These are phyloP conservation scores for Tylochromis polylepis DNA, from an alignment of 2,113 vertebrate genomes.

Conservation along the genomic window DNA sequence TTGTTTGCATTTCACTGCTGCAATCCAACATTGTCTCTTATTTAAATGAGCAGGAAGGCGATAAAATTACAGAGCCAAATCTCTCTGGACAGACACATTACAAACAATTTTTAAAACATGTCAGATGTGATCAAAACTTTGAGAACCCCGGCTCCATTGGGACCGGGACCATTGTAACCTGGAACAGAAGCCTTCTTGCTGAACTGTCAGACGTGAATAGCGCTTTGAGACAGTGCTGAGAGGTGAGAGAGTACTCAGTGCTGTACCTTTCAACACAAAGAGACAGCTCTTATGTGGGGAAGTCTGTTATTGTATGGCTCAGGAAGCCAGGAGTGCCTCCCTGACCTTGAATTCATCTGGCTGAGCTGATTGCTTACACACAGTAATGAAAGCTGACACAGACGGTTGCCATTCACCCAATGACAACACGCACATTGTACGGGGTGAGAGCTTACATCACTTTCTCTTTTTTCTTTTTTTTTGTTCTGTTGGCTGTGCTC, in stretches of 20 bases:
- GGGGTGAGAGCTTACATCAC: background rate
- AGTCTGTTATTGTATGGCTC: constrained; percentile 24
- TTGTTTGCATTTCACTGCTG: background rate
- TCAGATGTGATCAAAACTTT: background rate
- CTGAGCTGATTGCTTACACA: constrained; percentile 18
- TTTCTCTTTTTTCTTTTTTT: background rate
- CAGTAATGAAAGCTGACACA: constrained; percentile 28
- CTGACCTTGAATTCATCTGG: constrained; percentile 38
- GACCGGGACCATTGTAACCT: background rate
- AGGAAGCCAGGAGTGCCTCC: background rate
- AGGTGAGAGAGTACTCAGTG: constrained; percentile 22
- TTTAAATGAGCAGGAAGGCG: background rate
- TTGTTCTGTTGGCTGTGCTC: rapidly evolving
- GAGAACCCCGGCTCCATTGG: background rate
- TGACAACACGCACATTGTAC: background rate
- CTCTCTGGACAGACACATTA: background rate
- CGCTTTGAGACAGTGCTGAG: constrained; percentile 1
- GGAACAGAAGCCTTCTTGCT: background rate
- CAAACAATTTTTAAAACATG: background rate
- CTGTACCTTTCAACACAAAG: constrained; percentile 13
- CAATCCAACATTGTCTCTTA: background rate
- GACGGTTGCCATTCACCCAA: background rate
- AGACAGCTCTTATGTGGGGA: constrained; percentile 22
- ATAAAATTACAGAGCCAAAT: background rate
- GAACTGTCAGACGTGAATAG: constrained; percentile 16